Evolutionary conservation across 2,888 invertebrate species (phyloP), one percentile per base, ranked within the genome.

Genomic region (Miltochrista miniata): DNA sequence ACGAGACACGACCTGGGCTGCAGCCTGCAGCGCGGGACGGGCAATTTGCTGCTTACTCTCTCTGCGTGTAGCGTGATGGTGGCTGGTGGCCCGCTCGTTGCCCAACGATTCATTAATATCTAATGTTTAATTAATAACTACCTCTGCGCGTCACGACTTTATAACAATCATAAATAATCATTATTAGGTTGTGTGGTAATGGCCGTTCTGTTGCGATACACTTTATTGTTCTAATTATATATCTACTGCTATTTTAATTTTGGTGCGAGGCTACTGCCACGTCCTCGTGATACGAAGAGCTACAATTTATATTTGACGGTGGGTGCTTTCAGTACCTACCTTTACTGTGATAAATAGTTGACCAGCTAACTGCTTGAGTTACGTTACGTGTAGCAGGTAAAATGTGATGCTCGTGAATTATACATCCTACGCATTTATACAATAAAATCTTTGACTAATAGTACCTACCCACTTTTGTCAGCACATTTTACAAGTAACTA

Each of bases 101-200:
- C 11, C 38, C 35, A 34, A 45, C 40, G 38, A 18, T 47, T 57
- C 48, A 36, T 58, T 58, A 45, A 55, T 61, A 43, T 48, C 47
- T 55, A 58, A 58, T 65, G 49, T 51, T 64, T 48, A 64, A 61
- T 54, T 57, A 63, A 58, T 61, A 14, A 49, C 43, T 33, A 14
- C 47, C 9, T 34, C 7, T 40, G 24, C 24, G 24, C 30, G 24
- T 14, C 43, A 39, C 37, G 48, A 49, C 34, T 31, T 15, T 31
- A 30, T 30, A 36, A 48, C 48, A 49, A 38, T 42, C 30, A 39
- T 42, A 42, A 51, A 45, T 45, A 40, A 44, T 41, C 13, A 24
- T 45, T 41, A 41, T 50, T 15, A 15, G 14, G 33, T 42, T 31
- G 40, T 15, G 36, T 36, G 12, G 36, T 45, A 51, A 41, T 31